Evolutionary conservation across 2,888 invertebrate genomes (phyloP), one percentile per base, ranked within the genome.

Genomic region (Temnothorax ravouxi): DNA sequence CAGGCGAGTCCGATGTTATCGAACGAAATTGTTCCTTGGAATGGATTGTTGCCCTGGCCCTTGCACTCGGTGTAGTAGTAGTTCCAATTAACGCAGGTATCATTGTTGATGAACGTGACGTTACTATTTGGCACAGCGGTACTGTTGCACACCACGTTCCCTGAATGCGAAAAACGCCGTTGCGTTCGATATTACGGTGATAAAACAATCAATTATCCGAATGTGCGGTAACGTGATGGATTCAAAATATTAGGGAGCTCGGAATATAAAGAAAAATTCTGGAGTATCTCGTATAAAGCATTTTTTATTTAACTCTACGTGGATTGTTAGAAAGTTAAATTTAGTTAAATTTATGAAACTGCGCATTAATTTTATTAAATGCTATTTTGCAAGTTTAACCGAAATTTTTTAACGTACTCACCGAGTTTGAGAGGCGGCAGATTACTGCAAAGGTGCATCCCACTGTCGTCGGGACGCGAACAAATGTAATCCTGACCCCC

Each of bases 1-100:
- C 99, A 99, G 38, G 99, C 99, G 92, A 99, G 97, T 89, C 99
- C 99, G 93, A 99, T 99, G 95, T 99, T 99, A 96, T 99, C 99
- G 95, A 99, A 99, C 59, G 99, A 99, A 93, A 99, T 99, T 83
- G 99, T 99, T 86, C 99, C 99, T 95, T 99, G 98, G 95, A 99
- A 99, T 18, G 99, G 99, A 96, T 99, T 99, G 92, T 97, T 97
- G 79, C 98, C 99, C 90, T 98, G 97, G 88, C 99, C 97, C 86
- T 97, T 97, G 95, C 99, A 99, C 93, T 97, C 97, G 75, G 98
- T 98, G 95, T 99, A 99, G 95, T 99, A 99, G 95, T 98, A 97
- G 95, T 99, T 99, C 99, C 99, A 99, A 95, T 99, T 98, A 91
- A 99, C 98, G 95, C 99, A 99, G 61, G 97, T 97, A 61, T 95